Evolutionary conservation across 2,888 invertebrate genomes (phyloP).

Genomic region (Clistopyga incitator): DNA sequence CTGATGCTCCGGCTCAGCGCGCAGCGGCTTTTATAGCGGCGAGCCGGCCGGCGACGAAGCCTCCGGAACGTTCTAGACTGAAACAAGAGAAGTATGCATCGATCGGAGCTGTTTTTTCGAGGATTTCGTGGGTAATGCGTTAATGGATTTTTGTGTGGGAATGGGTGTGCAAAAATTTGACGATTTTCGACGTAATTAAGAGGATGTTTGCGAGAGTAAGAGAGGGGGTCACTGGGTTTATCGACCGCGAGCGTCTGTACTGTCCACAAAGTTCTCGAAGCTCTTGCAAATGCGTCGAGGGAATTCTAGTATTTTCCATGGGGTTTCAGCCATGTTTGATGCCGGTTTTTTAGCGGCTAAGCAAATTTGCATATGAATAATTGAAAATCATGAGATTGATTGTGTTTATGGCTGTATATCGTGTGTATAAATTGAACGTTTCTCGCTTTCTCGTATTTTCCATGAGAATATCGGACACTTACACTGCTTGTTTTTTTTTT

Average conservation of each 20-base stretch:
- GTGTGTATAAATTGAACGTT: no score
- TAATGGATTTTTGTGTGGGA: neutral
- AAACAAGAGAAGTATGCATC: neutral
- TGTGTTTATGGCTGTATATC: no score
- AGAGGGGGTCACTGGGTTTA: neutral
- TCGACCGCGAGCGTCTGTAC: neutral
- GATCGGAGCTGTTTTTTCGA: neutral
- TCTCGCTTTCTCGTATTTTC: neutral
- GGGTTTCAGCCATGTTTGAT: neutral
- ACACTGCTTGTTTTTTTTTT: neutral
- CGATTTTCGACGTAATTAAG: neutral
- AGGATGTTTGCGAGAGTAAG: neutral
- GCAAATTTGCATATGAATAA: neutral
- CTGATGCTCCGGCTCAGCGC: constrained; percentile 51
- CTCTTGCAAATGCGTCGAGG: constrained; percentile 16
- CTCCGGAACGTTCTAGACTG: constrained; percentile 51
- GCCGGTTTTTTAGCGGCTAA: neutral
- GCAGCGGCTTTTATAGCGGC: constrained; percentile 63
- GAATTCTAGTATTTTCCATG: neutral
- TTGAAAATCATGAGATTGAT: neutral
- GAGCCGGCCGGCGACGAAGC: constrained; percentile 57
- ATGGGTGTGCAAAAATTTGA: neutral
- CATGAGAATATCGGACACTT: neutral
- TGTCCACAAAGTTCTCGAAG: neutral
- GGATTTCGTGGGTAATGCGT: neutral